These are phyloP conservation scores for Girardinichthys multiradiatus DNA, from an alignment of 2,113 vertebrate genomes.

Conservation along the genomic window DNA sequence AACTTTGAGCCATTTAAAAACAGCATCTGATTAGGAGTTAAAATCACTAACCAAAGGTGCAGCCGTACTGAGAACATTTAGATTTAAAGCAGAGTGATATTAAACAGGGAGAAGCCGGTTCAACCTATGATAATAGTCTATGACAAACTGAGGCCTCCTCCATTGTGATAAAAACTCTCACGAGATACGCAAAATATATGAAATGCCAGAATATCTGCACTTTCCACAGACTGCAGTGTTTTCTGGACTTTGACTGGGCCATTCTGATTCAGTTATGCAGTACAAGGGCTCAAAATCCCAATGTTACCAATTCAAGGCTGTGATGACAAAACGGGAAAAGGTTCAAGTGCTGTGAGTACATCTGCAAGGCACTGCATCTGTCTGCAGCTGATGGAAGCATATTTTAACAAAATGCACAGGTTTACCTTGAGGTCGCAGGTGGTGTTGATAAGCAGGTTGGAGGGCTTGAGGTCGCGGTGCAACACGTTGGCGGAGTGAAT, in stretches of 20 bases:
- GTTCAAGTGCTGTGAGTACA: too few species aligned
- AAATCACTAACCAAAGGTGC: neutral
- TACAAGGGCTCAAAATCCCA: too few species aligned
- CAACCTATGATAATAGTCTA: too few species aligned
- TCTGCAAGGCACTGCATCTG: too few species aligned
- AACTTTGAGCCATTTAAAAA: neutral
- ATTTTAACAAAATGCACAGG: neutral
- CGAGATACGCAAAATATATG: too few species aligned
- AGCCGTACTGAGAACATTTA: neutral
- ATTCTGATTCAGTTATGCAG: too few species aligned
- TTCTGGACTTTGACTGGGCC: too few species aligned
- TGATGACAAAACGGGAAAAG: neutral
- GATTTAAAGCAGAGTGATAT: neutral
- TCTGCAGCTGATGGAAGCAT: neutral
- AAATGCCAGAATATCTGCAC: too few species aligned
- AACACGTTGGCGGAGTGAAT: conserved; percentile 92
- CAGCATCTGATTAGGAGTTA: neutral
- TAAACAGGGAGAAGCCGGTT: neutral
- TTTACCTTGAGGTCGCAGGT: conserved; percentile 91
- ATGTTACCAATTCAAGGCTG: too few species aligned
- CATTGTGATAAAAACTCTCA: too few species aligned
- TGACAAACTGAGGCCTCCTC: neutral
- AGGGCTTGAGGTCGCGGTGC: conserved; percentile 90
- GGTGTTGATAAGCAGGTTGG: conserved; percentile 93
- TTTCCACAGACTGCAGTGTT: too few species aligned